Base-by-base conservation (phyloP, 2,888 invertebrate genomes). In the Cephus pygmeus region DNA sequence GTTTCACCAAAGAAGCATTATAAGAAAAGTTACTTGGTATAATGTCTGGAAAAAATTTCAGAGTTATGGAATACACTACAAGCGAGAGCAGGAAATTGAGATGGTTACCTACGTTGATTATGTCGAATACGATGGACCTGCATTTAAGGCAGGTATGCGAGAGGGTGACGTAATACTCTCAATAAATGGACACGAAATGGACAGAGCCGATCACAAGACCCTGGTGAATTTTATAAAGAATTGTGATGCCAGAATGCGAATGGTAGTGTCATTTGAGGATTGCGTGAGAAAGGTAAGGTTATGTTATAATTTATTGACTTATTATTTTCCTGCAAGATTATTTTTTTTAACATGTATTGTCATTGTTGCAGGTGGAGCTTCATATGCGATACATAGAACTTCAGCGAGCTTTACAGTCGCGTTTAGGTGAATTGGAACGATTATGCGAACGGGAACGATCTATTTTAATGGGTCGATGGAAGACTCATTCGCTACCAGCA, bases 61-160 rank as follows among this genome's bases (percentile, higher is more conserved):
- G 94, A 98, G 98, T 87, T 99, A 99, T 91, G 98, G 98, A 68
- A 98, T 99, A 81, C 98, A 98, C 90, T 98, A 98, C 91, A 97
- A 97, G 90, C 95, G 96, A 92, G 98, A 97, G 87, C 96, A 97
- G 90, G 98, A 98, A 91, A 96, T 98, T 80, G 98, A 99, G 92
- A 96, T 98, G 93, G 97, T 99, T 79, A 99, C 98, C 0, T 99
- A 99, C 90, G 98, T 99, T 73, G 99, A 99, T 90, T 98, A 98
- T 91, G 98, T 99, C 78, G 98, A 98, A 86, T 95, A 95, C 81
- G 97, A 97, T 83, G 98, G 98, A 0, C 96, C 98, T 0, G 98
- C 99, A 0, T 97, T 96, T 87, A 94, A 95, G 81, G 97, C 98
- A 0, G 99, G 99, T 11, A 97, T 99, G 96, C 94, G 98, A 12